Evolutionary conservation across 2,888 invertebrate species (phyloP), one percentile per base, ranked within the genome.

Genomic region (Plebejus melissa): DNA sequence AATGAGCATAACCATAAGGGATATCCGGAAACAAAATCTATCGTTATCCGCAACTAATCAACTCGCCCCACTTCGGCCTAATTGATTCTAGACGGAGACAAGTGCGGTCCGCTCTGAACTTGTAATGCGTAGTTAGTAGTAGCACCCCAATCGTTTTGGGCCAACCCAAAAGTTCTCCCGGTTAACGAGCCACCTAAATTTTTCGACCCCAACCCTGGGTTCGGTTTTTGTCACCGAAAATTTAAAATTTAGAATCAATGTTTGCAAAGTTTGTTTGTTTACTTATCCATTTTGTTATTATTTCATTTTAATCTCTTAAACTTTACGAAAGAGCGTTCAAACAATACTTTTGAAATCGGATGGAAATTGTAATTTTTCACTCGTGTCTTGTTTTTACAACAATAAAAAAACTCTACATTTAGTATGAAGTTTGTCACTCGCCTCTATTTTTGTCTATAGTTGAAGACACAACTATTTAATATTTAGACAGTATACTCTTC

Each of bases 151-250:
- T 72, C 76, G 76, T 74, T 75, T 74, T 75, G 70, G 75, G 77
- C 36, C 11, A 54, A 54, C 74, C 76, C 77, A 54, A 77, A 77
- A 77, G 77, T 77, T 76, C 71, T 16, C 75, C 74, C 76, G 78
- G 75, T 76, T 81, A 81, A 80, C 81, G 79, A 81, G 79, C 76
- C 79, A 77, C 76, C 76, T 77, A 79, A 77, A 79, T 79, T 80
- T 80, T 82, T 80, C 76, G 75, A 76, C 76, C 78, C 60, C 70
- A 60, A 54, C 50, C 72, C 69, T 71, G 58, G 36, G 76, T 65
- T 78, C 77, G 79, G 80, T 80, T 81, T 82, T 82, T 80, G 79
- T 80, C 78, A 72, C 79, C 72, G 72, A 50, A 72, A 71, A 41
- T 72, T 72, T 54, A 50, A 72, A 72, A 54, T 76, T 65, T 36